phyloP scores from a whole-genome alignment of 2,888 invertebrate species.

The Drosophila prolongata region DNA sequence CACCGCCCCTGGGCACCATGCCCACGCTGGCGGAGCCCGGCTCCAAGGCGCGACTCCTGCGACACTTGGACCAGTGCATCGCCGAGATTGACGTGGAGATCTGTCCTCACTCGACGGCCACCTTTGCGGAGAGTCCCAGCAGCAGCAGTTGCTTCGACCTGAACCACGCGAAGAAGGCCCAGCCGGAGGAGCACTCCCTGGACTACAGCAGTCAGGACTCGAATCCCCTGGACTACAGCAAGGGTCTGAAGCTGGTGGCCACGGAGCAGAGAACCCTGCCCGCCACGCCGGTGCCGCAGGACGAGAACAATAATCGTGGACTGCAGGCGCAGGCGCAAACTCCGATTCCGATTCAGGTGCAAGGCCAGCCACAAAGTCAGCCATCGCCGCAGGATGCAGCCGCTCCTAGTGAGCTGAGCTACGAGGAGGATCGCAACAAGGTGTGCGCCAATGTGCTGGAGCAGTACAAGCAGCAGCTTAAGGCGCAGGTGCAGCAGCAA shows the following conservation, averaged over 20 bases:
- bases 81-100: slow-evolving; percentile 87
- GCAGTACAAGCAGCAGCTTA: slow-evolving; percentile 80
- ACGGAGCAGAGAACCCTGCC: slow-evolving; percentile 48
- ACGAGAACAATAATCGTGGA: slow-evolving; percentile 83
- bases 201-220: slow-evolving; percentile 83
- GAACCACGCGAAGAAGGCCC: slow-evolving; percentile 58
- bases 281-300: slow-evolving; percentile 59
- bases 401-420: slow-evolving; percentile 58
- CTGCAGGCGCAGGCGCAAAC: slow-evolving; percentile 39
- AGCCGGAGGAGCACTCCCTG: slow-evolving; percentile 81
- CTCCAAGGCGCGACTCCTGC: slow-evolving; percentile 86
- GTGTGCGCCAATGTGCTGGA: slow-evolving; percentile 79
- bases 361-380: slow-evolving; percentile 35
- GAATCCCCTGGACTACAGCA: slow-evolving; percentile 86
- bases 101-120: slow-evolving; percentile 82
- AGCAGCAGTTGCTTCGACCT: slow-evolving; percentile 81
- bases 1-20: slow-evolving; percentile 82
- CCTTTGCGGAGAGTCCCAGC: slow-evolving; percentile 81
- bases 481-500: slow-evolving; percentile 59
- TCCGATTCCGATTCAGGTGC: slow-evolving; percentile 17
- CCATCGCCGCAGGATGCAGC: slow-evolving; percentile 12
- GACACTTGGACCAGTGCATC: slow-evolving; percentile 87
- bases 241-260: slow-evolving; percentile 74
- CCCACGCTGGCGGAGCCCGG: slow-evolving; percentile 86
- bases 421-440: slow-evolving; percentile 66